Base-by-base conservation (phyloP, 1,140 invertebrate species). In the Glossosoma conforme region DNA sequence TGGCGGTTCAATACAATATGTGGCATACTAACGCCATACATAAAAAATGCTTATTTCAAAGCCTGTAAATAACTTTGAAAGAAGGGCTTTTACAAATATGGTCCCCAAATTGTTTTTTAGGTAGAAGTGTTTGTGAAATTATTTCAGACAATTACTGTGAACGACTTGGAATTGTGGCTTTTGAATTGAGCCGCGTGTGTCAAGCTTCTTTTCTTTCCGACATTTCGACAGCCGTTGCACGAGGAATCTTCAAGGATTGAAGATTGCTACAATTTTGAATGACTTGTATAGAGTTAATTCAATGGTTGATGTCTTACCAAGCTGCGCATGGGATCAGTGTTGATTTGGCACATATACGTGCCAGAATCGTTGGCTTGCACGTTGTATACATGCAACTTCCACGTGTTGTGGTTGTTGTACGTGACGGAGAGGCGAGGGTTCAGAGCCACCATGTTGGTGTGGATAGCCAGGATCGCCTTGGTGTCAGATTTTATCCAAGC, bases 401-500 rank as follows among this genome's bases (percentile, higher is more conserved):
- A 93, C 40, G 90, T 91, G 65, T 92, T 89, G 69, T 91, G 88
- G 1, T 89, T 88, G 70, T 93, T 93, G 71, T 93, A 89, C 37
- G 86, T 87, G 19, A 93, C 89, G 20, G 83, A 81, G 54, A 91
- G 77, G 45, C 90, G 76, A 28, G 84, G 80, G 74, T 93, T 92
- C 65, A 91, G 79, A 14, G 88, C 85, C 54, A 95, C 91, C 79
- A 93, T 87, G 64, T 89, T 87, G 19, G 85, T 91, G 64, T 93
- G 89, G 56, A 93, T 90, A 2, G 91, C 90, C 55, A 93, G 76
- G 56, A 94, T 90, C 25, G 86, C 87, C 68, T 92, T 89, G 22
- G 88, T 86, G 68, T 93, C 89, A 1, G 87, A 88, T 65, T 92
- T 91, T 65, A 93, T 89, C 91, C 90, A 93, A 28, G 88, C 90